phyloP scores from a whole-genome alignment of 2,113 vertebrate species.

The Mesembrinibis cayennensis region DNA sequence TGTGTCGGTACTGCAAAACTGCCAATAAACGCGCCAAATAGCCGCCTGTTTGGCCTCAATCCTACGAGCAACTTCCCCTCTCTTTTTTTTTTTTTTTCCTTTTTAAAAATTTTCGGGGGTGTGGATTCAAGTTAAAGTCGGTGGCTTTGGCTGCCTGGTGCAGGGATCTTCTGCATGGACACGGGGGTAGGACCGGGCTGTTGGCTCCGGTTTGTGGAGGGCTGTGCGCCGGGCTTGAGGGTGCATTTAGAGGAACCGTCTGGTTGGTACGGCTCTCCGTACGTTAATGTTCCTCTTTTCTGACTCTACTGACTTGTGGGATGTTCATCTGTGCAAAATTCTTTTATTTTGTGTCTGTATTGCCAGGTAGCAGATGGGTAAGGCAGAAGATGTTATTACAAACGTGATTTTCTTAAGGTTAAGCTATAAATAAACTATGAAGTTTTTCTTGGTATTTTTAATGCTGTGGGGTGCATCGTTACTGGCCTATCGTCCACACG shows the following conservation, averaged over 20 bases:
- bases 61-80: background rate
- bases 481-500: background rate
- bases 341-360: background rate
- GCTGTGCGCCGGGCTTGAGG: background rate
- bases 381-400: background rate
- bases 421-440: background rate
- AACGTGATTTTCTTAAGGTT: background rate
- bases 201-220: background rate
- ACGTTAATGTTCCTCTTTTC: background rate
- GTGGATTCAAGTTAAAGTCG: background rate
- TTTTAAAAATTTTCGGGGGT: no score
- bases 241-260: background rate
- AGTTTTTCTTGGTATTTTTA: background rate
- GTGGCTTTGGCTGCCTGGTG: background rate
- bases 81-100: background rate
- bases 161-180: background rate
- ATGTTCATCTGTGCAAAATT: background rate
- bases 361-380: background rate
- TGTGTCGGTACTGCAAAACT: background rate
- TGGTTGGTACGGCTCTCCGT: fast-evolving
- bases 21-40: background rate
- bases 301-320: background rate
- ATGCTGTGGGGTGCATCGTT: background rate
- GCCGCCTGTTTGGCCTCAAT: background rate
- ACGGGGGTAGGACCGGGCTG: no score